Base-by-base conservation (phyloP, 2,888 invertebrate genomes). In the Ectropis crepuscularia region DNA sequence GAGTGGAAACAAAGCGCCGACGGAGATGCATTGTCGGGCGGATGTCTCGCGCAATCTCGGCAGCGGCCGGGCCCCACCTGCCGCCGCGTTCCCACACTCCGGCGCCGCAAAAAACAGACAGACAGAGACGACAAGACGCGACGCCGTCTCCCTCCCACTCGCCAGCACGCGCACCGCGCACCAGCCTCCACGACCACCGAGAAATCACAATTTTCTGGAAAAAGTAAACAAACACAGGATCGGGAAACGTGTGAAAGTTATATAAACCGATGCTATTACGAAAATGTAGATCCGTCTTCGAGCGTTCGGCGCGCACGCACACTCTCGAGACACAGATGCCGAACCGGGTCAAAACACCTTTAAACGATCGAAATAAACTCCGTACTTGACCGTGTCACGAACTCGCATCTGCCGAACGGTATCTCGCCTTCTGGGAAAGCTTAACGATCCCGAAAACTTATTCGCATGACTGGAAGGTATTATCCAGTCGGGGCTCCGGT, bases 31-130 rank as follows among this genome's bases (percentile, higher is more conserved):
- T 90, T 90, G 92, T 90, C 85, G 89, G 83, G 90, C 92, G 92
- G 92, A 92, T 92, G 92, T 92, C 92, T 61, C 70, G 89, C 90
- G 90, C 92, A 92, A 92, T 92, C 92, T 91, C 92, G 79, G 90
- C 90, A 85, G 88, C 87, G 89, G 88, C 90, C 16, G 16, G 85
- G 88, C 87, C 90, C 91, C 92, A 92, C 92, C 92, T 92, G 92
- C 92, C 89, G 87, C 84, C 76, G 83, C 85, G 92, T 92, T 92
- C 92, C 92, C 92, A 92, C 92, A 92, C 92, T 92, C 92, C 88
- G 87, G 89, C 91, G 91, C 90, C 90, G 92, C 90, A 92, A 92
- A 92, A 92, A 92, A 92, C 89, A 78, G 86, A 74, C 78, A 78
- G 89, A 90, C 76, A 78, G 87, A 85, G 90, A 90, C 81, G 70